A percentile compares a stretch with the other conserved stretches of the same genome.
These are phyloP conservation scores for Lophius americanus DNA, from an alignment of 2,797 vertebrate genomes.

Conservation along the genomic window DNA sequence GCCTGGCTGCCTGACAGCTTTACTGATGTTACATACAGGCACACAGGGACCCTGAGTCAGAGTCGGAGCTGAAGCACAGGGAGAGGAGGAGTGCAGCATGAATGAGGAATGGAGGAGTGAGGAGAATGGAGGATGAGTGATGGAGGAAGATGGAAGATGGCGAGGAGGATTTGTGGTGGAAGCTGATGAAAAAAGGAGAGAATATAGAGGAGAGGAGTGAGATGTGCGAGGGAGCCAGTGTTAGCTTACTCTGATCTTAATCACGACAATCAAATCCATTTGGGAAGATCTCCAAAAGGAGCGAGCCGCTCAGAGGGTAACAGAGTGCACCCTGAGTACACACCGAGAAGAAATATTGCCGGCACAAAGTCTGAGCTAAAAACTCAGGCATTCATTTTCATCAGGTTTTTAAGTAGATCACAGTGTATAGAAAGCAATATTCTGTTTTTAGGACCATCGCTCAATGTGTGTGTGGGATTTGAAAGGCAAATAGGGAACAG, in stretches of 20 bases:
- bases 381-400: conserved; percentile 74
- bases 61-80: conserved; percentile 64
- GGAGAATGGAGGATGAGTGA: conserved; percentile 44
- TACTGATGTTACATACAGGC: conserved; percentile 99
- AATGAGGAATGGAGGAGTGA: conserved; percentile 51
- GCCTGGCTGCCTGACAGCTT: conserved; percentile 96
- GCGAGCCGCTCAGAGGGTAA: conserved; percentile 59
- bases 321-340: conserved; percentile 67
- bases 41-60: conserved; percentile 88
- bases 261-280: conserved; percentile 85
- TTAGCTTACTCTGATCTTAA: conserved; percentile 88
- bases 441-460: conserved; percentile 69
- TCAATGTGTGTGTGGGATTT: conserved; percentile 61
- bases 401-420: conserved; percentile 60
- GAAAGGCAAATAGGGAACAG: conserved; percentile 69
- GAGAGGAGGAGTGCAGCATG: conserved; percentile 39
- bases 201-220: conserved; percentile 29
- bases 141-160: conserved; percentile 32
- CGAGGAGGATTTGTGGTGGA: conserved; percentile 46
- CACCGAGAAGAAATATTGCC: conserved; percentile 65
- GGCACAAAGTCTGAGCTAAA: conserved; percentile 61
- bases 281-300: conserved; percentile 64
- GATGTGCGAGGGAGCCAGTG: conserved; percentile 61
- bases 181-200: conserved; percentile 54
- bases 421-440: conserved; percentile 66